Percentiles rank a stretch among this genome's conserved stretches.
These are phyloP conservation scores for Sebastes kiyomatsui DNA, from an alignment of 2,797 vertebrate genomes.

Conservation along the genomic window DNA sequence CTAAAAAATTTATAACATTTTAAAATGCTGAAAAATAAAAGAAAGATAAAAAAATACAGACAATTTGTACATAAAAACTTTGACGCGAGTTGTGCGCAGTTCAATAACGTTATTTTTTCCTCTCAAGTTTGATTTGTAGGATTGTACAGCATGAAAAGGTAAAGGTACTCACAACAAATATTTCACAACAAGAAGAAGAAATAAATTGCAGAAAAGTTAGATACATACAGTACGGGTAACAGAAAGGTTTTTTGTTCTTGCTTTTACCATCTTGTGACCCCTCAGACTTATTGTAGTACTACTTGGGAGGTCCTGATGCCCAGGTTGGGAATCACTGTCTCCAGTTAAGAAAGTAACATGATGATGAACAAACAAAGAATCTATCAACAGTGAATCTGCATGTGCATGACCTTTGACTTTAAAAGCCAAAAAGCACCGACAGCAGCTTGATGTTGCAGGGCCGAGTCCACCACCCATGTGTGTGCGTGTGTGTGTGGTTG, in stretches of 20 bases:
- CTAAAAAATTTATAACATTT: background rate
- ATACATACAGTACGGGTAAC: background rate
- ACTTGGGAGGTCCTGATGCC: background rate
- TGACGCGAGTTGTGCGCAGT: background rate
- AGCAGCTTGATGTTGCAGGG: constrained; percentile 13
- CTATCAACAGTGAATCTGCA: background rate
- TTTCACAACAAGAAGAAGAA: background rate
- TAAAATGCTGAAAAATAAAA: background rate
- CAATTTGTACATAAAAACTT: background rate
- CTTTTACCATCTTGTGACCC: background rate
- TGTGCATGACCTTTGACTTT: constrained; percentile 24
- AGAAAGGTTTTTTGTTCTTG: background rate
- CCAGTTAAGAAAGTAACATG: background rate
- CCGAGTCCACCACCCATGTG: constrained; percentile 18
- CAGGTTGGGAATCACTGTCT: background rate
- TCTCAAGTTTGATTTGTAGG: background rate
- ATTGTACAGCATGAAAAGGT: background rate
- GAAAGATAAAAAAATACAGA: background rate
- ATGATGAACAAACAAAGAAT: background rate
- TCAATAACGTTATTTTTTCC: background rate
- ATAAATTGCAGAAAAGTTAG: background rate
- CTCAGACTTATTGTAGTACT: background rate
- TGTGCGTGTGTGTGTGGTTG: background rate
- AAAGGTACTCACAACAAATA: background rate
- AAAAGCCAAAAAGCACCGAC: background rate